Evolutionary conservation across 2,113 vertebrate genomes (phyloP).

Genomic region (Trochalopteron elliotii): DNA sequence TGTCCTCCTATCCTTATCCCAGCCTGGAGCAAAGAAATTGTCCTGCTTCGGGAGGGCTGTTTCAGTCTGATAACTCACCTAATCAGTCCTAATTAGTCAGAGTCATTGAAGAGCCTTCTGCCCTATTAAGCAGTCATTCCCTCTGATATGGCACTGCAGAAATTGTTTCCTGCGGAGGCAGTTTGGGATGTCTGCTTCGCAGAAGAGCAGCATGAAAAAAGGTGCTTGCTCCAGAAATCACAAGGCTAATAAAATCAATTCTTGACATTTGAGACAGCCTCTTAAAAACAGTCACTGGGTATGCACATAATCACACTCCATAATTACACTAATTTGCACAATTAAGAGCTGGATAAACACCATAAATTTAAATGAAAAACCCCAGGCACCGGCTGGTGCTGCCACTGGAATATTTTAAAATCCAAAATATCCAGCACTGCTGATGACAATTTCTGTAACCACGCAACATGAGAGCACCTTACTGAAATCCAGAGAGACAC

Average conservation of each 20-base stretch:
- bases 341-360: slow-evolving; percentile 53
- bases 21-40: not conserved
- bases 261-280: not conserved
- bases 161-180: not conserved
- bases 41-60: not conserved
- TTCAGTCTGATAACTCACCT: not conserved
- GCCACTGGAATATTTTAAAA: slow-evolving; percentile 8
- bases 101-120: not conserved
- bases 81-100: not conserved
- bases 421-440: not conserved
- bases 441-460: not conserved
- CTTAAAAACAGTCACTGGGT: not conserved
- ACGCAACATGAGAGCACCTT: not conserved
- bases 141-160: not conserved
- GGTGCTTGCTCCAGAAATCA: not conserved
- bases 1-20: not conserved
- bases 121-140: not conserved
- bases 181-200: not conserved
- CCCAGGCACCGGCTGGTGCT: not conserved
- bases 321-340: slow-evolving; percentile 40
- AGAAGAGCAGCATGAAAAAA: not conserved
- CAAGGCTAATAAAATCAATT: not conserved
- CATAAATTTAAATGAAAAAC: slow-evolving; percentile 22
- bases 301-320: not conserved
- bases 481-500: not conserved